A percentile compares a stretch with the other conserved stretches of the same genome.
Conservation (phyloP, 2,888 invertebrate genomes). For the Pyrgus malvae region DNA sequence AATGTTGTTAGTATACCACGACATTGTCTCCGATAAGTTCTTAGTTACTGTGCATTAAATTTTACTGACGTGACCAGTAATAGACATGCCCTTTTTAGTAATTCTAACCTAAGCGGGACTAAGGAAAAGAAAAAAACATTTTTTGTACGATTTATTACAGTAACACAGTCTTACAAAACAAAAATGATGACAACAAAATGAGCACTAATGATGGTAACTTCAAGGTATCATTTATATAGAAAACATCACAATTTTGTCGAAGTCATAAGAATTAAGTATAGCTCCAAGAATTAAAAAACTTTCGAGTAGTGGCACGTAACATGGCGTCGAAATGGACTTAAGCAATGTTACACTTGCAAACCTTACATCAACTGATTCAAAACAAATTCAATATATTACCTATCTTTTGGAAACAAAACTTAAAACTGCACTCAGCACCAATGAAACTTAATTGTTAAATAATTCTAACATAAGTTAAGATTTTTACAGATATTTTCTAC, state of each 20-base stretch:
- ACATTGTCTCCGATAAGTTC: too few species aligned
- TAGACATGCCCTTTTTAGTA: too few species aligned
- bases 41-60: too few species aligned
- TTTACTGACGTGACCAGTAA: too few species aligned
- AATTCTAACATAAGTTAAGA: constrained; percentile 63
- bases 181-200: constrained; percentile 67
- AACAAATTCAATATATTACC: constrained; percentile 19
- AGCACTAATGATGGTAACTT: constrained; percentile 74
- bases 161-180: constrained; percentile 78
- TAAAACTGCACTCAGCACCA: constrained; percentile 65
- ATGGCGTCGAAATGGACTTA: constrained; percentile 7
- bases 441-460: constrained; percentile 50
- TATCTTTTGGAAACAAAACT: constrained; percentile 43
- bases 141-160: constrained; percentile 78
- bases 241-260: constrained; percentile 68
- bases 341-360: not conserved
- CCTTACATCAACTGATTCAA: not conserved
- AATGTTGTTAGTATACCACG: too few species aligned
- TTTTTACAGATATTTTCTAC: constrained; percentile 70
- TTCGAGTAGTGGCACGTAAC: constrained; percentile 12
- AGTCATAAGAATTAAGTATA: constrained; percentile 41
- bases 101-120: not conserved
- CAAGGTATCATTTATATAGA: constrained; percentile 54
- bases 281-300: constrained; percentile 4
- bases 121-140: constrained; percentile 34